phyloP scores from a whole-genome alignment of 2,113 vertebrate genomes.

The Myotis lucifugus region DNA sequence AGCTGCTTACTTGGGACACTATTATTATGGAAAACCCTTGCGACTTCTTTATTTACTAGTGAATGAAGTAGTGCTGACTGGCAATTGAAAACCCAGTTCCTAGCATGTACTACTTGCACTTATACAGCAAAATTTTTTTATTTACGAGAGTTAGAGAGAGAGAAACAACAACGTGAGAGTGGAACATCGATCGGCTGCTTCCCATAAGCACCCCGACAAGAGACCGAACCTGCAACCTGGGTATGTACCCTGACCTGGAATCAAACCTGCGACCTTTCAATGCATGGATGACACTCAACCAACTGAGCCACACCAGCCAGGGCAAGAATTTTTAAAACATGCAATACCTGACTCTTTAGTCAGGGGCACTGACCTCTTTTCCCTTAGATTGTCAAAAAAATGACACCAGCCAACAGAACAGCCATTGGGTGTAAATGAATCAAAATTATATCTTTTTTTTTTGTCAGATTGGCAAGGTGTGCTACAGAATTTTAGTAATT shows the following conservation, averaged over 20 bases:
- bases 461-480: background rate
- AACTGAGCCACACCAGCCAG: too few species aligned
- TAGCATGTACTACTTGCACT: background rate
- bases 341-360: background rate
- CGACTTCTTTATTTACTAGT: background rate
- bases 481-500: background rate
- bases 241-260: too few species aligned
- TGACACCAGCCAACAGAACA: background rate
- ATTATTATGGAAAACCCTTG: background rate
- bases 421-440: background rate
- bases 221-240: too few species aligned
- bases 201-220: too few species aligned
- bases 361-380: background rate
- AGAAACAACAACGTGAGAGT: too few species aligned
- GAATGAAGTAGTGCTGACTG: background rate
- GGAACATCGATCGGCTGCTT: too few species aligned
- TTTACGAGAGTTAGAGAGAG: too few species aligned
- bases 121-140: background rate
- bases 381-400: background rate
- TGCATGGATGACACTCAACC: too few species aligned
- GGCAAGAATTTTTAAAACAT: background rate
- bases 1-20: background rate
- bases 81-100: background rate
- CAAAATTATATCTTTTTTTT: background rate
- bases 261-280: too few species aligned